Conservation (phyloP, 1,140 invertebrate genomes). For the Drosophila albomicans region DNA sequence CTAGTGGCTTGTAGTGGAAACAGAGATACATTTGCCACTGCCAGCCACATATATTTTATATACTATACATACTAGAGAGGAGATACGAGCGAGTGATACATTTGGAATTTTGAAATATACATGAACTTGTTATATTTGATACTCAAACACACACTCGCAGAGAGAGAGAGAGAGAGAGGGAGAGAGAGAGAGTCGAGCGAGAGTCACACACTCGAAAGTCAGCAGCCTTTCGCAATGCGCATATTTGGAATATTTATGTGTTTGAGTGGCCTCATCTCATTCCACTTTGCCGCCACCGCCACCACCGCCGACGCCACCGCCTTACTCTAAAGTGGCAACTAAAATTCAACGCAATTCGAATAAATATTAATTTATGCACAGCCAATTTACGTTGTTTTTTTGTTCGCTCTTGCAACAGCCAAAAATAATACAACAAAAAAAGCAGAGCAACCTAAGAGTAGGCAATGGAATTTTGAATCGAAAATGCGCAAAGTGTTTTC, state of each 20-base stretch:
- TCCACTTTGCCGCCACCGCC: neutral
- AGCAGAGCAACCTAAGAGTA: conserved; percentile 32
- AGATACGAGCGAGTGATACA: conserved; percentile 2
- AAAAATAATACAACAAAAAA: conserved; percentile 28
- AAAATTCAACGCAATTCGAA: conserved; percentile 66
- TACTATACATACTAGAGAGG: neutral
- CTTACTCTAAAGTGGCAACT: conserved; percentile 21
- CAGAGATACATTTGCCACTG: conserved; percentile 18
- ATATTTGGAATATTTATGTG: conserved; percentile 43
- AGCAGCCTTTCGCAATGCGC: conserved; percentile 25
- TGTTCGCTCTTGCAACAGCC: conserved; percentile 1
- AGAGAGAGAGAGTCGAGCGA: too few species aligned
- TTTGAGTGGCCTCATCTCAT: conserved; percentile 11
- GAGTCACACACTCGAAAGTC: conserved; percentile 9
- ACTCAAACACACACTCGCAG: conserved; percentile 3
- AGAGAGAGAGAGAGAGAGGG: too few species aligned
- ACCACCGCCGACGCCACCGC: neutral
- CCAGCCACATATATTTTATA: too few species aligned
- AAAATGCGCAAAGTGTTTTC: conserved; percentile 57
- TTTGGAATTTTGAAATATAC: conserved; percentile 36
- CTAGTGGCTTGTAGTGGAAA: neutral
- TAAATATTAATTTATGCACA: conserved; percentile 76
- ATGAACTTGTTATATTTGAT: conserved; percentile 34
- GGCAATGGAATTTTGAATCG: conserved; percentile 59
- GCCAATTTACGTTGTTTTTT: conserved; percentile 53